phyloP scores from a whole-genome alignment of 2,113 vertebrate genomes.

The Rhea americana region DNA sequence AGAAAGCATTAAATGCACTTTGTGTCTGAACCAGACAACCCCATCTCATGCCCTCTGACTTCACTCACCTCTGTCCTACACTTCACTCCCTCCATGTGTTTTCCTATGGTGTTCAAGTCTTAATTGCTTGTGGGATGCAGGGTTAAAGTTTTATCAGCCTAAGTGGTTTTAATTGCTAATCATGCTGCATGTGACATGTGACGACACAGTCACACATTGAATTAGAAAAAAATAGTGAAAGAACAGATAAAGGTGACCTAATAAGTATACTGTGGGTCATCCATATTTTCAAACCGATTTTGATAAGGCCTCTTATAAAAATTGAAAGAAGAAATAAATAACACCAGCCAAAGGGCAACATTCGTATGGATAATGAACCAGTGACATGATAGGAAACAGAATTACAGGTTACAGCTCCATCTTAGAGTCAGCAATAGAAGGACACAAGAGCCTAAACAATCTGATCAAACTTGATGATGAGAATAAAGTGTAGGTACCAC shows the following conservation, averaged over 20 bases:
- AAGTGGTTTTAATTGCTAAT: background rate
- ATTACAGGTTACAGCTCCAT: background rate
- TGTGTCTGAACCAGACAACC: background rate
- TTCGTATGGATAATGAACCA: background rate
- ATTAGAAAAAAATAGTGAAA: background rate
- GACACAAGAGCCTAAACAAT: background rate
- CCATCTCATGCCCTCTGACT: fast-evolving
- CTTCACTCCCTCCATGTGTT: background rate
- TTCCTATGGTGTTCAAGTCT: background rate
- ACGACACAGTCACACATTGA: background rate
- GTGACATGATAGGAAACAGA: background rate
- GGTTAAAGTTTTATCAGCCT: background rate
- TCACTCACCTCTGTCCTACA: background rate
- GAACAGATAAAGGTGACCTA: background rate
- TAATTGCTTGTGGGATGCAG: background rate
- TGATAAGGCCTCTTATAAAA: background rate
- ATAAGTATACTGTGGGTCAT: background rate
- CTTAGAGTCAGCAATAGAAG: background rate
- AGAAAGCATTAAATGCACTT: background rate
- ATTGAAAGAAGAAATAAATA: background rate
- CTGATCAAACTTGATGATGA: fast-evolving
- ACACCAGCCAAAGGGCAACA: background rate
- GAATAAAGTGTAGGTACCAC: background rate
- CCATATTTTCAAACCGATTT: background rate
- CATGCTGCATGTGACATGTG: background rate